phyloP scores from a whole-genome alignment of 2,113 vertebrate species.

The Plecturocebus donacophilus region DNA sequence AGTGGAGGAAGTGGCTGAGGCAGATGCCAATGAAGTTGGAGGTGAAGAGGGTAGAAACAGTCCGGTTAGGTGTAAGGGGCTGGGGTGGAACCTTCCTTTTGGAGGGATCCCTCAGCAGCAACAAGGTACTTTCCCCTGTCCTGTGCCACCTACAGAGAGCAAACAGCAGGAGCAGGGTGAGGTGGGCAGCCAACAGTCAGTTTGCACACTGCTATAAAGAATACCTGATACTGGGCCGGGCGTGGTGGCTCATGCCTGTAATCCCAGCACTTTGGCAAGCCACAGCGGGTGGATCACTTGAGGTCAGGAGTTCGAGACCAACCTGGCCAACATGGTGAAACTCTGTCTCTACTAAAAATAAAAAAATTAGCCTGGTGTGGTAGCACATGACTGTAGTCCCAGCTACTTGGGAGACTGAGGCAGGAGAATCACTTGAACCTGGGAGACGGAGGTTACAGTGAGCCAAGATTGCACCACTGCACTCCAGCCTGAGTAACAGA shows the following conservation, averaged over 20 bases:
- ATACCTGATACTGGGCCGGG: not conserved
- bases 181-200: slow-evolving; percentile 85
- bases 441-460: not conserved
- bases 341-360: not conserved
- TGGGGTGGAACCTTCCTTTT: slow-evolving; percentile 86
- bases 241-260: not conserved
- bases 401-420: not conserved
- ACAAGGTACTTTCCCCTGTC: slow-evolving; percentile 89
- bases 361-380: not conserved
- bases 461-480: not conserved
- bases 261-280: not conserved
- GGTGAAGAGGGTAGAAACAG: slow-evolving; percentile 92
- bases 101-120: slow-evolving; percentile 91
- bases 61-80: slow-evolving; percentile 90
- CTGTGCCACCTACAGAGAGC: slow-evolving; percentile 93
- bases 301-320: not conserved
- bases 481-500: not conserved
- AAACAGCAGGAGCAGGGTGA: slow-evolving; percentile 90
- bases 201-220: not conserved
- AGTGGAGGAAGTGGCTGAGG: slow-evolving; percentile 97
- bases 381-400: not conserved
- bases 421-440: not conserved
- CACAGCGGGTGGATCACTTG: not conserved
- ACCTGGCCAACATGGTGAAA: not conserved
- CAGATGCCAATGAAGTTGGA: slow-evolving; percentile 98